Conservation (phyloP, 2,888 invertebrate species). For the Smittia aterrima region DNA sequence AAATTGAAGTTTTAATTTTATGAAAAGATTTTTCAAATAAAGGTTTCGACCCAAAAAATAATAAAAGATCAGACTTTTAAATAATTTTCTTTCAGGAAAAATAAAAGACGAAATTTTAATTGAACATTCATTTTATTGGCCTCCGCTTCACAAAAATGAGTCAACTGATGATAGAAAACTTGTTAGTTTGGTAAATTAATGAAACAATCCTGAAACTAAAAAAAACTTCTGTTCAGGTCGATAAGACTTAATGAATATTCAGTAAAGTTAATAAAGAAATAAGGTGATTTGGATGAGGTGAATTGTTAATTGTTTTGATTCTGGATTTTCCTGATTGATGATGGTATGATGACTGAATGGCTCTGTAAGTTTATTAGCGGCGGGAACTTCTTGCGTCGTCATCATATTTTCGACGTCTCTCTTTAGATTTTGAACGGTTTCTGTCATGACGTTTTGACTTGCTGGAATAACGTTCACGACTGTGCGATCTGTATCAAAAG, state of each 20-base stretch:
- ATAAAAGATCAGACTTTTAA: background rate
- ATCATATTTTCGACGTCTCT: background rate
- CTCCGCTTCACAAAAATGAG: too few relatives aligned
- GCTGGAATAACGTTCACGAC: slow-evolving; percentile 7
- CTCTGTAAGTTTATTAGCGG: background rate
- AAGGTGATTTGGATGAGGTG: background rate
- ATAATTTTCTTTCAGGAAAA: background rate
- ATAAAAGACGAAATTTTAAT: too few relatives aligned
- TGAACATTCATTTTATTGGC: too few relatives aligned
- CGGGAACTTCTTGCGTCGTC: slow-evolving; percentile 18
- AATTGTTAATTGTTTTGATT: slow-evolving; percentile 15
- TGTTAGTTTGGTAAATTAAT: too few relatives aligned
- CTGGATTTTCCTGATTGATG: background rate
- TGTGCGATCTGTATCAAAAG: slow-evolving; percentile 7
- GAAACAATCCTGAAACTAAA: too few relatives aligned
- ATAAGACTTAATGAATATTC: too few relatives aligned
- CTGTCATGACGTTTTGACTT: background rate
- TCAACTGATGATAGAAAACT: too few relatives aligned
- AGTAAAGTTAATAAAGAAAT: background rate
- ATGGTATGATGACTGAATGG: background rate
- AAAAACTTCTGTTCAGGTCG: too few relatives aligned
- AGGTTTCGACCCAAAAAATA: slow-evolving; percentile 20
- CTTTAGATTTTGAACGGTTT: background rate
- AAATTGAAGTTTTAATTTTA: slow-evolving; percentile 14
- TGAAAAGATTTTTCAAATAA: slow-evolving; percentile 29